phyloP scores from a whole-genome alignment of 2,888 invertebrate species.

The Cancer borealis region DNA sequence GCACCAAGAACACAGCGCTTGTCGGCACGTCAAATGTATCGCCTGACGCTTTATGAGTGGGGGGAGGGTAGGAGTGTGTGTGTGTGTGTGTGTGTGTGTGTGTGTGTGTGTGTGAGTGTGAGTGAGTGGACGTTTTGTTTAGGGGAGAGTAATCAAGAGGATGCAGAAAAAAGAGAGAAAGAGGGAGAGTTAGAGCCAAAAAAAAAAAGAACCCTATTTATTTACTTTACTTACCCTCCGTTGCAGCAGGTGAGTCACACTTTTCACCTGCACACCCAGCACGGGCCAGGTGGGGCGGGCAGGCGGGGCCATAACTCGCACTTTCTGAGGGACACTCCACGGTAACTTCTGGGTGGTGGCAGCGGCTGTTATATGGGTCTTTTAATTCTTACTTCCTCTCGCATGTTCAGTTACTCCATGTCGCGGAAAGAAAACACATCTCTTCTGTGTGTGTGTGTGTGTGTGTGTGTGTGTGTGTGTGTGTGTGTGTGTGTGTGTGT shows the following conservation, averaged over 20 bases:
- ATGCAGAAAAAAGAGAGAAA: not conserved
- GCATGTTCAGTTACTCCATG: not conserved
- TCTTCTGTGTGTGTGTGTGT: not conserved
- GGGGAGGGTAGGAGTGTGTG: no score
- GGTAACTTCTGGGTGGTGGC: not conserved
- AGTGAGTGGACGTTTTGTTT: not conserved
- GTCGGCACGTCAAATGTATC: conserved; percentile 27
- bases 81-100: no score
- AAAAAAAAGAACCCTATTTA: not conserved
- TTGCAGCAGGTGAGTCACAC: not conserved
- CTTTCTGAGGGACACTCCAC: conserved; percentile 21
- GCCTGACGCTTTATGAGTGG: not conserved
- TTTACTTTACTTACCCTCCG: conserved; percentile 13
- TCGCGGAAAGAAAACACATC: not conserved
- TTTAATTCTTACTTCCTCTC: not conserved
- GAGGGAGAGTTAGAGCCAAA: not conserved
- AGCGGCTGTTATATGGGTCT: not conserved
- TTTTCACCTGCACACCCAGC: conserved; percentile 28
- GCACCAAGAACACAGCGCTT: not conserved
- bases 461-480: conserved; percentile 31
- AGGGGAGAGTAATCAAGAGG: not conserved
- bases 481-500: conserved; percentile 31
- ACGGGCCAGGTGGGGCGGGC: conserved; percentile 26
- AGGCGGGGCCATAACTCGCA: not conserved
- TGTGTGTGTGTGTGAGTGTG: not conserved